Evolutionary conservation across 2,888 invertebrate genomes (phyloP).

Genomic region (Augiades crinisus): DNA sequence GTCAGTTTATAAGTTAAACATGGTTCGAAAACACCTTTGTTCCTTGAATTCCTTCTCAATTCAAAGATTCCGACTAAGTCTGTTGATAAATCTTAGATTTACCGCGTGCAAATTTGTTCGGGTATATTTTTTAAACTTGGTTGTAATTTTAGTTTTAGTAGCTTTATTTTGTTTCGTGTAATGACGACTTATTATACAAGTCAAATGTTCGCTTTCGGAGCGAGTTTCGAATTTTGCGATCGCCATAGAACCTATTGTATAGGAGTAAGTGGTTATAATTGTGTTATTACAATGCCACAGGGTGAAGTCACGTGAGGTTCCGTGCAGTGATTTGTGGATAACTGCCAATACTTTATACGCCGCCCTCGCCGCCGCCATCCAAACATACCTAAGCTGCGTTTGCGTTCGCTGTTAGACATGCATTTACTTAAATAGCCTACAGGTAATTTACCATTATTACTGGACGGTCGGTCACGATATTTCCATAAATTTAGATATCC

Average conservation of each 20-base stretch:
- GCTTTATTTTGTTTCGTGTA: slow-evolving; percentile 62
- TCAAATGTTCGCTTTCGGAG: slow-evolving; percentile 39
- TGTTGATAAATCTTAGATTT: slow-evolving; percentile 74
- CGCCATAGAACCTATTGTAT: slow-evolving; percentile 1
- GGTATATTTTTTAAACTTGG: slow-evolving; percentile 76
- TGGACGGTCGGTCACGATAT: slow-evolving; percentile 44
- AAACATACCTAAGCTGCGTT: slow-evolving; percentile 38
- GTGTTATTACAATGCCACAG: slow-evolving; percentile 19
- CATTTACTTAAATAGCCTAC: slow-evolving; percentile 54
- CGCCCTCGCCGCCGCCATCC: slow-evolving; percentile 48
- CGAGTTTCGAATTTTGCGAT: slow-evolving; percentile 18
- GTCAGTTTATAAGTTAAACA: no score
- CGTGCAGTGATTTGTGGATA: slow-evolving; percentile 62
- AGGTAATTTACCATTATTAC: slow-evolving; percentile 53
- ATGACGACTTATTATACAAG: slow-evolving; percentile 60
- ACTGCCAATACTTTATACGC: slow-evolving; percentile 50
- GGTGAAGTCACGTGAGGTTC: slow-evolving; percentile 59
- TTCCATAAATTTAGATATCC: slow-evolving; percentile 36
- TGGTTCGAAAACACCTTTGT: no score
- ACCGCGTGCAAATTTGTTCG: slow-evolving; percentile 76
- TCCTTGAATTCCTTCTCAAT: slow-evolving; percentile 71
- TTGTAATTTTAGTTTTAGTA: slow-evolving; percentile 57
- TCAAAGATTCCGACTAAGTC: slow-evolving; percentile 65
- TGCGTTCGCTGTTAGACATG: slow-evolving; percentile 46
- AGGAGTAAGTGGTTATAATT: slow-evolving; percentile 1